phyloP scores from a whole-genome alignment of 2,888 invertebrate species.

The Odontomyia ornata region DNA sequence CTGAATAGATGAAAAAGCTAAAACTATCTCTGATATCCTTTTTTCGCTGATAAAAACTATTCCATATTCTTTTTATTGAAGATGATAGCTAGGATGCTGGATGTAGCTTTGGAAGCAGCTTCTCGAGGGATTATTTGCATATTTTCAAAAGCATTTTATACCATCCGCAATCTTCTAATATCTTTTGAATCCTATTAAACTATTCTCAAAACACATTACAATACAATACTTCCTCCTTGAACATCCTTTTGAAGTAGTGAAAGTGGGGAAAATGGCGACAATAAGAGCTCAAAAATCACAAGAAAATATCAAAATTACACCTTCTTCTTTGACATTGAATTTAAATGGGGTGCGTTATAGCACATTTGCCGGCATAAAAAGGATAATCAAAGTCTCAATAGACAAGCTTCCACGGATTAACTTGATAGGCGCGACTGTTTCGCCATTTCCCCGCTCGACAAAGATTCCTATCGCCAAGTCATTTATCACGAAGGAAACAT shows the following conservation, averaged over 20 bases:
- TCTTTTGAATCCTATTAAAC: slow-evolving; percentile 24
- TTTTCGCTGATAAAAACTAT: slow-evolving; percentile 13
- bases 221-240: slow-evolving; percentile 10
- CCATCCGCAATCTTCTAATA: slow-evolving; percentile 23
- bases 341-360: slow-evolving; percentile 37
- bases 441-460: neutral
- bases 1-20: neutral
- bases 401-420: slow-evolving; percentile 10
- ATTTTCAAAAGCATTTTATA: neutral
- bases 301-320: slow-evolving; percentile 23
- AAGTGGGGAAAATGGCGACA: neutral
- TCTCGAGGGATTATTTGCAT: slow-evolving; percentile 17
- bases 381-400: slow-evolving; percentile 21
- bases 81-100: too few relatives aligned
- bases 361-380: slow-evolving; percentile 17
- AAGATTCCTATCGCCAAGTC: neutral
- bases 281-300: too few relatives aligned
- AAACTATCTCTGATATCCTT: neutral
- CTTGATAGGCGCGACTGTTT: slow-evolving; percentile 11
- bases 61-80: neutral
- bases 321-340: slow-evolving; percentile 31
- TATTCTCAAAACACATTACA: neutral
- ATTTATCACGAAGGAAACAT: slow-evolving; percentile 3
- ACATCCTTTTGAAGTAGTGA: neutral
- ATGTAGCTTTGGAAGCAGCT: neutral